These are phyloP conservation scores for Harpegnathos saltator DNA, from an alignment of 1,140 invertebrate species.

Conservation along the genomic window DNA sequence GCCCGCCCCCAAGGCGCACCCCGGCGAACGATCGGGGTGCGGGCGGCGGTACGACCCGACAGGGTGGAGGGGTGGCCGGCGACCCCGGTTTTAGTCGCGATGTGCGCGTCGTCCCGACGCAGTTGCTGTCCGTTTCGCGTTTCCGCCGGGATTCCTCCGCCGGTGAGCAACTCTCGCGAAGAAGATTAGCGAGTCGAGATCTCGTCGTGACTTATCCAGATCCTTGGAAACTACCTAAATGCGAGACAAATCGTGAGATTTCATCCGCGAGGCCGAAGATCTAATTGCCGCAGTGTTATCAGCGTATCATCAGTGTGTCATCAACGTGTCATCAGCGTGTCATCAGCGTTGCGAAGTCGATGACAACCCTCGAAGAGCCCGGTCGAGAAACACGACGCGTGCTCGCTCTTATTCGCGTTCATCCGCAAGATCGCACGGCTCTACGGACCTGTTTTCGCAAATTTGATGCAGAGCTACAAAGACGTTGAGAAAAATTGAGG, in stretches of 20 bases:
- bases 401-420: background rate
- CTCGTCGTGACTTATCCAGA: background rate
- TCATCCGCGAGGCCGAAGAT: background rate
- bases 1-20: constrained; percentile 54
- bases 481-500: background rate
- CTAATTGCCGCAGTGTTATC: background rate
- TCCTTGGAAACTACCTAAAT: background rate
- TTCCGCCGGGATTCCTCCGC: constrained; percentile 24
- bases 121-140: constrained; percentile 46
- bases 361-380: background rate
- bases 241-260: background rate
- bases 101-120: constrained; percentile 57
- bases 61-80: constrained; percentile 64
- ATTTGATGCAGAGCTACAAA: background rate
- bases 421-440: background rate
- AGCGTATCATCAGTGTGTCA: background rate
- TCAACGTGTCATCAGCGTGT: background rate
- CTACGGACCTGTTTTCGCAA: background rate
- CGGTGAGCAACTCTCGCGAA: constrained; percentile 8
- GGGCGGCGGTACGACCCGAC: constrained; percentile 43
- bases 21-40: constrained; percentile 40
- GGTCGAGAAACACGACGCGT: background rate
- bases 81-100: constrained; percentile 70
- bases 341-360: constrained; percentile 13
- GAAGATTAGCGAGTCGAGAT: background rate